Evolutionary conservation across 2,113 vertebrate genomes (phyloP), one percentile per base, ranked within the genome.

Genomic region (Scomber japonicus): DNA sequence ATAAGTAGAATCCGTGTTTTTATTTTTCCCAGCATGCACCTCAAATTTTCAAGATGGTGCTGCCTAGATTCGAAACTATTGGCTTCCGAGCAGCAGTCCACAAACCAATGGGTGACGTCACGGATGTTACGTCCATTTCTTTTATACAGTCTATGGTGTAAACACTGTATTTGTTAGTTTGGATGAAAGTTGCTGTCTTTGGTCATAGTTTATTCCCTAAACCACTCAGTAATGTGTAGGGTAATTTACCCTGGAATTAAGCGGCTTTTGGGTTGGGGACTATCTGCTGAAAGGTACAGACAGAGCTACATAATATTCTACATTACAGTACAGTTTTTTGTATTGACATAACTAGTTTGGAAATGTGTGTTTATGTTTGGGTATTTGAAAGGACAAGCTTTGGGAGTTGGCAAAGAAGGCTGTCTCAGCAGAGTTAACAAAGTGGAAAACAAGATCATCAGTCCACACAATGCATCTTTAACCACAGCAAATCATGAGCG

Each of bases 401-500:
- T 57, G 50, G 70, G 73, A 78, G 63, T 76, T 63, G n/a, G 62
- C n/a, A 57, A 40, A 64, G 53, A 74, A 16, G 46, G 74, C 51
- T 59, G 69, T 77, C 78, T 86, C 81, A 78, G 75, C 73, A 72
- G 69, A 80, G 63, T 69, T 54, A 73, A 44, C 80, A 64, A 74
- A 82, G 81, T 77, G 78, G 67, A 84, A 78, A 83, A 85, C 61
- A 64, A 84, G 69, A 75, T 85, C 75, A 82, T 80, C 82, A 49
- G 50, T 81, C 13, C 45, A 60, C 57, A 83, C 44, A 75, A 62
- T 86, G 66, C 68, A 82, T 80, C 65, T 84, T 80, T 81, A 85
- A 89, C 75, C 65, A 62, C 74, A 71, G 48, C 62, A 79, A 27
- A 27, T 27, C 24, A 27, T 27, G 24, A 27, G 3, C 2, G 3